Conservation (phyloP, 2,113 vertebrate species). For the Ibidorhyncha struthersii region DNA sequence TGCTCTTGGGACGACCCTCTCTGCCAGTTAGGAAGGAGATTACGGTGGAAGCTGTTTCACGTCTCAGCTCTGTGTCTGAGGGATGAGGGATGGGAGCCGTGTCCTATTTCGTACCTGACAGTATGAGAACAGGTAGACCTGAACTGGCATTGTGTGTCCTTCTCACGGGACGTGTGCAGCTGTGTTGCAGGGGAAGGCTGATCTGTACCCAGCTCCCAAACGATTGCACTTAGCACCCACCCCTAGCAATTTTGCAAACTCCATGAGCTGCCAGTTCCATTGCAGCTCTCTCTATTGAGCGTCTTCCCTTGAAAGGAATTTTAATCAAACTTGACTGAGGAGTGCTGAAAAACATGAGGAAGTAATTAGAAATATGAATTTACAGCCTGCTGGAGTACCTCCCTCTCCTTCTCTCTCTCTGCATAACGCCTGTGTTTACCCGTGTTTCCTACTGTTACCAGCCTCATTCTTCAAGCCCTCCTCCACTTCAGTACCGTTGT, state of each 20-base stretch:
- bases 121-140: not conserved
- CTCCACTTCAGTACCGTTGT: not conserved
- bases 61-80: not conserved
- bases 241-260: not conserved
- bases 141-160: not conserved
- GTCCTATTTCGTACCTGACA: not conserved
- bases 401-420: constrained; percentile 30
- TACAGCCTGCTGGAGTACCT: constrained; percentile 67
- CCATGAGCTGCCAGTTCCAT: not conserved
- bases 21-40: not conserved
- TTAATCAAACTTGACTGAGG: constrained; percentile 74
- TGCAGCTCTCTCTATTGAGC: not conserved
- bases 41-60: not conserved
- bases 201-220: not conserved
- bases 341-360: constrained; percentile 71
- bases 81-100: not conserved
- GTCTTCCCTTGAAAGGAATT: constrained; percentile 67
- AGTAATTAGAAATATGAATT: constrained; percentile 76
- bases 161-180: not conserved
- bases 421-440: constrained; percentile 44
- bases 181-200: rapidly evolving
- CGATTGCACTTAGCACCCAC: not conserved
- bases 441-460: not conserved
- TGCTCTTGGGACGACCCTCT: not conserved
- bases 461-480: constrained; percentile 45